Evolutionary conservation across 1,140 invertebrate genomes (phyloP), one percentile per base, ranked within the genome.

Genomic region (Bombus polaris): DNA sequence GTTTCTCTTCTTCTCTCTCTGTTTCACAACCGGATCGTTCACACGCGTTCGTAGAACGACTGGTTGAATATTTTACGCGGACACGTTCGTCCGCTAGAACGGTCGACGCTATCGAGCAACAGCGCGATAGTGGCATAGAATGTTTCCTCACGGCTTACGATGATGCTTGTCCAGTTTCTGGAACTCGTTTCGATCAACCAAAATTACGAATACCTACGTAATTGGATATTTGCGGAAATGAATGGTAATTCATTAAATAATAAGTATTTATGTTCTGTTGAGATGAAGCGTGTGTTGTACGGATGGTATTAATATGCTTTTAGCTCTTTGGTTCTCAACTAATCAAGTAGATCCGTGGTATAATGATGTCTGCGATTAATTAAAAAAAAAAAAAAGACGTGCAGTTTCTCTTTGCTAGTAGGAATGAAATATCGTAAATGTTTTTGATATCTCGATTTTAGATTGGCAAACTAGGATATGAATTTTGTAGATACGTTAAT

Each of bases 51-150:
- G n/a, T 68, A 44, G 47, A 70, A 71, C 77, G 66, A 25, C 39
- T 25, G 39, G 12, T 35, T 35, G 35, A 84, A 80, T 84, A 84
- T 79, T 84, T 72, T 44, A 78, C 47, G n/a, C 28, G 59, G 42
- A 53, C 42, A 25, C 22, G 37, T 42, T 47, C 35, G 44, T 70
- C 18, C 42, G n/a, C 68, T n/a, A 35, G 62, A 39, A 35, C 70
- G 47, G 47, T 22, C 81, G 13, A 12, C 18, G 62, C 39, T 77
- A 77, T 78, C 37, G 74, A 74, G 44, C 12, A 39, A 25, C 32
- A 71, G 42, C 47, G 53, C 32, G 75, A 77, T 65, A 65, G 22
- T 9, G 18, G 22, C n/a, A 32, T 22, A 32, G n/a, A 68, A 68
- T 32, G 39, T 68, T 47, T 47, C 62, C 77, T 9, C 18, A n/a